Evolutionary conservation across 2,797 vertebrate species (phyloP).

Genomic region (Mus spretus): DNA sequence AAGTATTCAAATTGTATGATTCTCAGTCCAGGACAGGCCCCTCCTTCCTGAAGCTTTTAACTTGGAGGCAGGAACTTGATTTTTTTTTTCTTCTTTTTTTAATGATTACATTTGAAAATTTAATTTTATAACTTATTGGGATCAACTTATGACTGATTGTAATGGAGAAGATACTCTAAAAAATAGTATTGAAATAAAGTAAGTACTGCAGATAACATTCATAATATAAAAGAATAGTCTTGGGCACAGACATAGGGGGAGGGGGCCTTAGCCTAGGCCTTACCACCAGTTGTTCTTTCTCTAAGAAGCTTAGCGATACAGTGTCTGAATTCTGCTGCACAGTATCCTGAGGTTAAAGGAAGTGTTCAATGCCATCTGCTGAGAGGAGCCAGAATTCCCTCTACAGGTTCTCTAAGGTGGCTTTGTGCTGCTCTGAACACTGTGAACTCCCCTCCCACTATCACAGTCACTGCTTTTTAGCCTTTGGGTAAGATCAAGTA

Average conservation of each 20-base stretch:
- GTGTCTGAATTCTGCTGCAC: conserved; percentile 54
- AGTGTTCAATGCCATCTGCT: not conserved
- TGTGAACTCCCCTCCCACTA: conserved; percentile 35
- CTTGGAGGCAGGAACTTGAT: not conserved
- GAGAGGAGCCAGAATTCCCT: conserved; percentile 37
- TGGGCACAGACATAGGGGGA: fast-evolving
- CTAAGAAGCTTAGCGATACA: not conserved
- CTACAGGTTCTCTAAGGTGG: conserved; percentile 27
- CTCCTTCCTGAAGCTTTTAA: not conserved
- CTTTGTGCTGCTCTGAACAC: conserved; percentile 41
- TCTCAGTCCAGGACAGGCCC: not conserved
- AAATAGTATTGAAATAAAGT: not conserved
- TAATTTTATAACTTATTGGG: not conserved
- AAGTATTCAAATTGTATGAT: not conserved
- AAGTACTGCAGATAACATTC: not conserved
- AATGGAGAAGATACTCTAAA: not conserved
- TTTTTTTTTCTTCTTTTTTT: not conserved
- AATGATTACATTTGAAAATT: conserved; percentile 32
- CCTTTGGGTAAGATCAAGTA: conserved; percentile 74
- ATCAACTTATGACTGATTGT: not conserved
- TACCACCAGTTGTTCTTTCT: not conserved
- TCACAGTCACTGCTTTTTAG: conserved; percentile 35
- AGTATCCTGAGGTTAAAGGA: conserved; percentile 31
- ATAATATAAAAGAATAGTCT: not conserved
- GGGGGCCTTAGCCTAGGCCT: not conserved